A percentile compares a stretch with the other conserved stretches of the same genome.
Conservation (phyloP, 2,888 invertebrate species). For the Smittia sp. region DNA sequence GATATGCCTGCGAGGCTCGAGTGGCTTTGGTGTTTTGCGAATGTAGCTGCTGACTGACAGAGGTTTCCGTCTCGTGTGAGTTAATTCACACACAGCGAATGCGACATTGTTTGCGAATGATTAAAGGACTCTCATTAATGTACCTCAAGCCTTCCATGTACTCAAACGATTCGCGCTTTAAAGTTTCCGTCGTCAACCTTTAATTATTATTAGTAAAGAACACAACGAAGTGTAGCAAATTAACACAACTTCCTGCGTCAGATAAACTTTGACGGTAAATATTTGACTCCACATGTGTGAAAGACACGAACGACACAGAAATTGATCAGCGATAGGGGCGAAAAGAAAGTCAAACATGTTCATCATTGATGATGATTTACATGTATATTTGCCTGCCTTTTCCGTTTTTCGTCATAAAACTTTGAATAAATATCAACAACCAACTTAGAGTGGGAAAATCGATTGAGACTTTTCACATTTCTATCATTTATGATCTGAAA, state of each 20-base stretch:
- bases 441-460: neutral
- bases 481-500: neutral
- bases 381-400: constrained; percentile 3
- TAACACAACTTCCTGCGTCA: neutral
- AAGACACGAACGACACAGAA: neutral
- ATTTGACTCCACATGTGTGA: constrained; percentile 1
- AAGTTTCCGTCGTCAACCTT: neutral
- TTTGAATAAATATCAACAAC: neutral
- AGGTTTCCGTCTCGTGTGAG: constrained; percentile 1
- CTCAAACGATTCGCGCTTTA: too few relatives aligned
- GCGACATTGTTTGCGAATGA: neutral
- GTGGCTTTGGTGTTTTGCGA: neutral
- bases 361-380: constrained; percentile 1
- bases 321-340: neutral
- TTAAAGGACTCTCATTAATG: too few relatives aligned
- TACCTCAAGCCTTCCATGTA: too few relatives aligned
- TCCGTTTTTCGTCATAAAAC: neutral
- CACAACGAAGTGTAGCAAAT: neutral
- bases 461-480: neutral
- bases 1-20: neutral
- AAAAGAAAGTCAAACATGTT: constrained; percentile 13
- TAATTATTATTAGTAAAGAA: neutral
- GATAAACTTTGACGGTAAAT: neutral
- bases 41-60: neutral
- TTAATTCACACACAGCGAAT: neutral